phyloP scores from a whole-genome alignment of 2,888 invertebrate genomes.

The Galeruca laticollis region DNA sequence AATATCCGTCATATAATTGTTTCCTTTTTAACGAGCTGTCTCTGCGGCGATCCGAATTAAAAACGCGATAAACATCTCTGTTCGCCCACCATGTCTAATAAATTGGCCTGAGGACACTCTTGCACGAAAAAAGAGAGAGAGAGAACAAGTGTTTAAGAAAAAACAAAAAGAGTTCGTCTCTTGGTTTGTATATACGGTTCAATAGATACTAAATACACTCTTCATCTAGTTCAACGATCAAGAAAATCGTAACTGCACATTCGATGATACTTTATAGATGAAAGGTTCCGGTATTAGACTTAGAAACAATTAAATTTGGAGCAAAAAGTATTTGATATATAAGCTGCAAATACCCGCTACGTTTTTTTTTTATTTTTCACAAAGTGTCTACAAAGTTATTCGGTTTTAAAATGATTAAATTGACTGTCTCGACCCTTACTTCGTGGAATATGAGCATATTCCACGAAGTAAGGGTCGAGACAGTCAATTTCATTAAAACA shows the following conservation, averaged over 20 bases:
- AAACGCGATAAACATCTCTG: conserved; percentile 23
- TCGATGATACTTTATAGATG: not conserved
- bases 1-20: not conserved
- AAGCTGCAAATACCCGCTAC: no score
- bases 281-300: no score
- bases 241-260: not conserved
- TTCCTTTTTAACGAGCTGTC: conserved; percentile 1
- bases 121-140: not conserved
- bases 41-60: conserved; percentile 8
- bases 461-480: no score
- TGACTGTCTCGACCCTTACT: no score
- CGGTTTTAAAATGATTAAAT: no score
- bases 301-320: no score
- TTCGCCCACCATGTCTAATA: conserved; percentile 29
- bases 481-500: no score
- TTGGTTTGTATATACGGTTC: conserved; percentile 22
- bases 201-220: conserved; percentile 22
- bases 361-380: no score
- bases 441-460: no score
- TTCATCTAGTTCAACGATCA: conserved; percentile 18
- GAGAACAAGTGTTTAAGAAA: conserved; percentile 1
- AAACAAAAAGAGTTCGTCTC: not conserved
- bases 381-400: no score
- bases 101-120: conserved; percentile 23
- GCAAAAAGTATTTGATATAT: no score